Evolutionary conservation across 2,797 vertebrate species (phyloP).

Genomic region (Pipistrellus pipistrellus): DNA sequence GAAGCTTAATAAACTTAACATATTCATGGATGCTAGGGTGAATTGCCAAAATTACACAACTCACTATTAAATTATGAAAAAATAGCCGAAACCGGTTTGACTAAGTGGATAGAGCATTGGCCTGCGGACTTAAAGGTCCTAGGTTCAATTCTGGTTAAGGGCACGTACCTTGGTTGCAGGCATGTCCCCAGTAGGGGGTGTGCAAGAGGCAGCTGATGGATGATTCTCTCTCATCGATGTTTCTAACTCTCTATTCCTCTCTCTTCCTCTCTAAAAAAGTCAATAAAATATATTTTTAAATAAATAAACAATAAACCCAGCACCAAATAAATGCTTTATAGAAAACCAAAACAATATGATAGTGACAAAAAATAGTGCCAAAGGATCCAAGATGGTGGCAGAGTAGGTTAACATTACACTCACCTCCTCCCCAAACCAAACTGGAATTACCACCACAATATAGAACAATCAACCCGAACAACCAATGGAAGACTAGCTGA

Average conservation of each 20-base stretch:
- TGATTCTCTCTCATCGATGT: too few relatives aligned
- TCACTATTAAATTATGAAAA: slow-evolving; percentile 38
- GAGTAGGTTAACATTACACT: not conserved
- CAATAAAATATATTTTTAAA: too few relatives aligned
- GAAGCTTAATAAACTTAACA: not conserved
- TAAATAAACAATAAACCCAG: not conserved
- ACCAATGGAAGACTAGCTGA: not conserved
- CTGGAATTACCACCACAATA: not conserved
- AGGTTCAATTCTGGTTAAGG: too few relatives aligned
- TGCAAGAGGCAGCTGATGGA: too few relatives aligned
- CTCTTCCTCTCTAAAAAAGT: too few relatives aligned
- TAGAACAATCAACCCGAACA: not conserved
- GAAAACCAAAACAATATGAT: not conserved
- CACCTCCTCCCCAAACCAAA: not conserved
- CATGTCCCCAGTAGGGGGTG: too few relatives aligned
- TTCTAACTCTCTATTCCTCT: too few relatives aligned
- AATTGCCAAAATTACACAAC: not conserved
- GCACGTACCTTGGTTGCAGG: too few relatives aligned
- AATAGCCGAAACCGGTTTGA: too few relatives aligned
- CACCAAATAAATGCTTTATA: not conserved
- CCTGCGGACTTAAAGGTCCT: too few relatives aligned
- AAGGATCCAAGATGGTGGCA: not conserved
- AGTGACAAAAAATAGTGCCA: not conserved
- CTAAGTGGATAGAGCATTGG: too few relatives aligned
- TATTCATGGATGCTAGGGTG: not conserved